Evolutionary conservation across 2,888 invertebrate species (phyloP), one percentile per base, ranked within the genome.

Genomic region (Eucriotettix oculatus): DNA sequence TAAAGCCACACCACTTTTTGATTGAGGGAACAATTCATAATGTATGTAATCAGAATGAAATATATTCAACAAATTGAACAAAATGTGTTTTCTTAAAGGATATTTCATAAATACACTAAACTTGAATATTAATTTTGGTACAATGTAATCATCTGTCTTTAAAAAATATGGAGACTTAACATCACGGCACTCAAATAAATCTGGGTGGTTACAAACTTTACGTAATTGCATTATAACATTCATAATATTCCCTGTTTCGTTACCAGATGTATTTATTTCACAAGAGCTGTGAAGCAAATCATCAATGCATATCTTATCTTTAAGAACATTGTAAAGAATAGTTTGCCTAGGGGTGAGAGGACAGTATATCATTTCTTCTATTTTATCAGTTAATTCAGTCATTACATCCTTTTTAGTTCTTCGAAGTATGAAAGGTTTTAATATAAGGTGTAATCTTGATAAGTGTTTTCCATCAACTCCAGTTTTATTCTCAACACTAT

Each of bases 221-320:
- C 96, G 82, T 75, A 97, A 96, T 76, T 97, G 96, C 95, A 96
- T 95, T 65, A 97, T 95, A 72, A 97, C 82, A 79, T 97, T 96
- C 94, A 97, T 94, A 60, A 97, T 80, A 77, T 90, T 94, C 12
- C 93, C 92, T 0, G 94, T 92, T 64, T 91, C 89, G 72, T 87
- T 89, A 71, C 90, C 90, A 9, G 70, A 68, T 60, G 71, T 68
- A 59, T 73, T 71, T 0, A 86, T 81, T 16, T 86, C 86, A 9
- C 86, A 81, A 0, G 87, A 84, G 63, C 85, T 86, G 73, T 90
- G 88, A 54, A 92, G 73, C 61, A 91, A 77, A 75, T 88, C 91
- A 74, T 95, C 94, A 68, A 95, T 92, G 68, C 90, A 86, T 64
- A 96, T 96, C 74, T 96, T 96, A 76, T 93, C 89, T 72, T 94